Evolutionary conservation across 2,888 invertebrate species (phyloP).

Genomic region (Mamestra brassicae): DNA sequence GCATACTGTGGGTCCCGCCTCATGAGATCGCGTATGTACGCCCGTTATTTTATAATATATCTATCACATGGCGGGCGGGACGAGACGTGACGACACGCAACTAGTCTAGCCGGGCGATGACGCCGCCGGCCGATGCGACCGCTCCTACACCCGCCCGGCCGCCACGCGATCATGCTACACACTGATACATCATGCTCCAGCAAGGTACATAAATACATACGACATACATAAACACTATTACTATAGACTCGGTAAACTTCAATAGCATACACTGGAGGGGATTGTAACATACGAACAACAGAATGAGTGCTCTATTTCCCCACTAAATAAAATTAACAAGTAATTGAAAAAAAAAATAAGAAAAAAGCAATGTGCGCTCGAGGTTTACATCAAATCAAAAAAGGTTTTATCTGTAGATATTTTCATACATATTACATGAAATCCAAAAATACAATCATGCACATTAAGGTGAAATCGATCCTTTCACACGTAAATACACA

Average conservation of each 20-base stretch:
- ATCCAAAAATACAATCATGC: conserved; percentile 75
- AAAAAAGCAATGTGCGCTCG: conserved; percentile 74
- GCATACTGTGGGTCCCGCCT: conserved; percentile 62
- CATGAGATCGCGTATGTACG: conserved; percentile 65
- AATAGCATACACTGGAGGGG: conserved; percentile 75
- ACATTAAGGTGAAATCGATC: conserved; percentile 79
- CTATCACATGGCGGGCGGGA: conserved; percentile 66
- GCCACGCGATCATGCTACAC: conserved; percentile 64
- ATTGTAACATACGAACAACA: conserved; percentile 76
- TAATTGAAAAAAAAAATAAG: conserved; percentile 72
- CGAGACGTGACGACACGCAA: conserved; percentile 62
- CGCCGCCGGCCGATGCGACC: conserved; percentile 41
- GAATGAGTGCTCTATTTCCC: conserved; percentile 75
- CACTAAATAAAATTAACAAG: conserved; percentile 78
- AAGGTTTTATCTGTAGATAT: conserved; percentile 63
- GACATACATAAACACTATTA: conserved; percentile 77
- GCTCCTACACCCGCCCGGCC: conserved; percentile 59
- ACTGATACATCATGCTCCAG: conserved; percentile 67
- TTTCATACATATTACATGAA: conserved; percentile 65
- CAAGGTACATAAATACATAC: conserved; percentile 75
- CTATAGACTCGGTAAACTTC: conserved; percentile 80
- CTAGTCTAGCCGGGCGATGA: conserved; percentile 51
- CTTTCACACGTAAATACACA: conserved; percentile 86
- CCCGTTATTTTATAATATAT: conserved; percentile 59
- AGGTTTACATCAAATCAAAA: conserved; percentile 67